phyloP scores from a whole-genome alignment of 1,140 invertebrate species.

The Heliothis virescens region DNA sequence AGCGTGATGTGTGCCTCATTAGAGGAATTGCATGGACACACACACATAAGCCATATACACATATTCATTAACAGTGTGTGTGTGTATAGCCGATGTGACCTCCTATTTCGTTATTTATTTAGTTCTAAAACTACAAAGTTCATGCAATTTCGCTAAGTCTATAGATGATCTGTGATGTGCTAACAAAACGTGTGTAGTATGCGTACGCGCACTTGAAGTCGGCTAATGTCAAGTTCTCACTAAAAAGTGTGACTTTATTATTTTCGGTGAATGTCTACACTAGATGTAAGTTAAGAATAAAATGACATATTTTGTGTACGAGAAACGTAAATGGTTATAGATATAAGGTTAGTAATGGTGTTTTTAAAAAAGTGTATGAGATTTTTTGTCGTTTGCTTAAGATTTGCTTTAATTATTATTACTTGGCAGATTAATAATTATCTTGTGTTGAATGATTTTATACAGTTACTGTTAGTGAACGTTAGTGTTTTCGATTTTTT shows the following conservation, averaged over 20 bases:
- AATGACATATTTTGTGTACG: conserved; percentile 85
- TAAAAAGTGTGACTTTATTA: conserved; percentile 38
- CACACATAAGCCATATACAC: not conserved
- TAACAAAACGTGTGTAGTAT: conserved; percentile 67
- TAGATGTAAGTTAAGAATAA: conserved; percentile 66
- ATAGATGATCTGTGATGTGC: conserved; percentile 82
- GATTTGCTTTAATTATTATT: conserved; percentile 80
- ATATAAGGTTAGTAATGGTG: conserved; percentile 53
- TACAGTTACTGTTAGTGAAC: conserved; percentile 66
- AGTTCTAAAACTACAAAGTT: conserved; percentile 38
- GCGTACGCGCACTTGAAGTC: conserved; percentile 54
- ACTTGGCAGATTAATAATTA: conserved; percentile 72
- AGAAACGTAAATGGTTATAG: conserved; percentile 59
- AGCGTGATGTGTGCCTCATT: conserved; percentile 72
- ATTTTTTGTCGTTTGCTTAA: conserved; percentile 77
- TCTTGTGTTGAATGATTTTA: conserved; percentile 73
- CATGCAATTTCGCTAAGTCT: conserved; percentile 67
- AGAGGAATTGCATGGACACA: conserved; percentile 65
- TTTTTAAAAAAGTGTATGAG: conserved; percentile 71
- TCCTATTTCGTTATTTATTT: conserved; percentile 31
- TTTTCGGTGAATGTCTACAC: conserved; percentile 45
- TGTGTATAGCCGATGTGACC: not conserved
- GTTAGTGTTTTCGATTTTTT: conserved; percentile 72
- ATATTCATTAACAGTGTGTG: not conserved
- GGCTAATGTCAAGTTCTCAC: conserved; percentile 41